Evolutionary conservation across 1,140 invertebrate genomes (phyloP), one percentile per base, ranked within the genome.

Genomic region (Tetranychus urticae): DNA sequence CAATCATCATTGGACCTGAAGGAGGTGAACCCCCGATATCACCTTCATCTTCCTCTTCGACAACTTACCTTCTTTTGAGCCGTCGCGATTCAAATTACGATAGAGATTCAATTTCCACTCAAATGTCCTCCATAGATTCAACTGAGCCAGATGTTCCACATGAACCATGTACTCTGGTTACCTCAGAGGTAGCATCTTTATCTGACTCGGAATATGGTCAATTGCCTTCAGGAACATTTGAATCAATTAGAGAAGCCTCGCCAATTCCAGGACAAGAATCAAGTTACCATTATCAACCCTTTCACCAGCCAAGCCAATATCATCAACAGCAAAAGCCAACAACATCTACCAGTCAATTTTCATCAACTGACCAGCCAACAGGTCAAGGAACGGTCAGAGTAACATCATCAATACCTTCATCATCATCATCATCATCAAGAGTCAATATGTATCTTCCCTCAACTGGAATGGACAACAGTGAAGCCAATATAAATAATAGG

Each of bases 141-240:
- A 56, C 61, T 4, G 61, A 61, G 10, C 58, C 48, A 4, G 62
- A 60, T 7, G 52, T 61, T 14, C 58, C 59, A 1, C 63, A 61
- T 31, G 62, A 58, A 6, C 5, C 36, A 2, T 59, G 64, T 59
- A 65, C 64, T 10, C n/a, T 47, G 2, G 4, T 64, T 31, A 58
- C 58, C 8, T 64, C 63, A 0, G 66, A 63, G 47, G 36, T 63
- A 8, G 62, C 64, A 33, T 62, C 60, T 58, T 45, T 63, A 10
- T 63, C 56, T 35, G 64, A 65, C 10, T 36, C 42, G 4, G 55
- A 37, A 14, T 35, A 36, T 34, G 55, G 34, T 56, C 39, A 5
- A 42, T 6, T 42, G 39, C 10, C 39, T 10, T 42, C 39, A 42
- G 36, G 36, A 12, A 23, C 33, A 34, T 48, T 36, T 59, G 55